A percentile compares a stretch with the other conserved stretches of the same genome.
Conservation (phyloP, 2,113 vertebrate genomes). For the Crotophaga sulcirostris region DNA sequence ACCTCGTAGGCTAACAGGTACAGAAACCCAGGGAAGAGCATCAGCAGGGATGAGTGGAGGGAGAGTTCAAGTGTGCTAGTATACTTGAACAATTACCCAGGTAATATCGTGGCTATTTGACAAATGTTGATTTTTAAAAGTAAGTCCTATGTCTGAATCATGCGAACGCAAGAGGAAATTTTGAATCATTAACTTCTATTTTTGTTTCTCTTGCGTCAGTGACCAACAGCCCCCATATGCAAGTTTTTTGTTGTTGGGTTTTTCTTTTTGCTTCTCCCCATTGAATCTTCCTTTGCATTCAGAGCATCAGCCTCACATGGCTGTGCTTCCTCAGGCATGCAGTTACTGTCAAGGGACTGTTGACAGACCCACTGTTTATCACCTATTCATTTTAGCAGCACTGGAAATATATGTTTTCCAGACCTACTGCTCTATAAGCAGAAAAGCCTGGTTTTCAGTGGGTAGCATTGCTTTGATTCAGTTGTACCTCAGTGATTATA, state of each 20-base stretch:
- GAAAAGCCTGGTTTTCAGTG: background rate
- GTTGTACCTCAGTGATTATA: background rate
- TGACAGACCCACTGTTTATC: background rate
- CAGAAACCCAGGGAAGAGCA: background rate
- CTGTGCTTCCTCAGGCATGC: background rate
- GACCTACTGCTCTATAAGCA: background rate
- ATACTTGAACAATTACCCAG: background rate
- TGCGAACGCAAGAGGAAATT: background rate
- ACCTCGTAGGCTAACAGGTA: background rate
- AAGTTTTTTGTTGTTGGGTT: background rate
- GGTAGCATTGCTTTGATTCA: background rate
- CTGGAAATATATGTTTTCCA: background rate
- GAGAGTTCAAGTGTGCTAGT: background rate
- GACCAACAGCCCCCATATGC: background rate
- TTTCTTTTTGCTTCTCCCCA: background rate
- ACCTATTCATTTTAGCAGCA: background rate
- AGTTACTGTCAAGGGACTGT: background rate
- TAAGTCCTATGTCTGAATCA: background rate
- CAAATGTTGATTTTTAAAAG: background rate
- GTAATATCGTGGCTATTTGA: background rate
- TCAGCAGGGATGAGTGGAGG: background rate
- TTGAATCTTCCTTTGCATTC: background rate
- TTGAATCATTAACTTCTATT: background rate
- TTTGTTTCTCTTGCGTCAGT: constrained; percentile 3
- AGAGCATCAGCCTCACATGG: background rate